Evolutionary conservation across 2,113 vertebrate species (phyloP).

Genomic region (Prunella fulvescens): DNA sequence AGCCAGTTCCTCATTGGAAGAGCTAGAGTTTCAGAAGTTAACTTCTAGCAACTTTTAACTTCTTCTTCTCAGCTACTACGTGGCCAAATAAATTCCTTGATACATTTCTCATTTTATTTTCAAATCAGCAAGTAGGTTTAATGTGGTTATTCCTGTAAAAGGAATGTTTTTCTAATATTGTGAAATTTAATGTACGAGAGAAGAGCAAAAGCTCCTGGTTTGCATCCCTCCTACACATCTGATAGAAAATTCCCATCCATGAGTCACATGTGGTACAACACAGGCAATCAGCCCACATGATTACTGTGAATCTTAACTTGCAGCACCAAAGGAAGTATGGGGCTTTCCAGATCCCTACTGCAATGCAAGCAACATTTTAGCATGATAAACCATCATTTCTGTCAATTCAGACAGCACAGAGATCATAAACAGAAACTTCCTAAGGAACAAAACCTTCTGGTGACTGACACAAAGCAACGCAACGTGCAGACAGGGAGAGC

Average conservation of each 20-base stretch:
- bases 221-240: neutral
- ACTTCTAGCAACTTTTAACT: too few species aligned
- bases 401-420: neutral
- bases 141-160: neutral
- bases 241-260: neutral
- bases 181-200: neutral
- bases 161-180: neutral
- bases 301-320: neutral
- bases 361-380: neutral
- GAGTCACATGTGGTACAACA: neutral
- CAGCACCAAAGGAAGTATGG: neutral
- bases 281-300: neutral
- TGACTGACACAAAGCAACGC: neutral
- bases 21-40: too few species aligned
- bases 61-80: too few species aligned
- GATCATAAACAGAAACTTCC: neutral
- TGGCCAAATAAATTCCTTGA: too few species aligned
- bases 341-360: conserved; percentile 9
- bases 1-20: too few species aligned
- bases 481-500: fast-evolving
- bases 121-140: neutral
- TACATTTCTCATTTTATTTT: too few species aligned
- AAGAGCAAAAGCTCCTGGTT: neutral
- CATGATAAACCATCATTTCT: neutral
- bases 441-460: neutral